phyloP scores from a whole-genome alignment of 2,797 vertebrate species.

The Okamejei kenojei region DNA sequence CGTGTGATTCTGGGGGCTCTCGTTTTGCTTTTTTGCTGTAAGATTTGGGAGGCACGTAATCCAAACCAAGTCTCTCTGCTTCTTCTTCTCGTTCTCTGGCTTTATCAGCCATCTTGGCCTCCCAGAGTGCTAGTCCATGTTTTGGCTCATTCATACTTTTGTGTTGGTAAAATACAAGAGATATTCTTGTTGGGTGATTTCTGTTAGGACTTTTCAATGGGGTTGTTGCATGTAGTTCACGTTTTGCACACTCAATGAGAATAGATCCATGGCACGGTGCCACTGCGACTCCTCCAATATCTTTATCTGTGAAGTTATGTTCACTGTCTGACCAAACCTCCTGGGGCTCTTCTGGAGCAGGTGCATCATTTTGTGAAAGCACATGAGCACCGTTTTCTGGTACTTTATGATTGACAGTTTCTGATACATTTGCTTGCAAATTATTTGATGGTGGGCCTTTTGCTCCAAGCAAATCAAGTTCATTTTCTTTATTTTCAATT shows the following conservation, averaged over 20 bases:
- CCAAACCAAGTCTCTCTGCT: constrained; percentile 76
- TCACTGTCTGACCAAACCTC: constrained; percentile 97
- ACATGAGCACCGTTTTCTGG: constrained; percentile 55
- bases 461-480: constrained; percentile 56
- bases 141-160: constrained; percentile 97
- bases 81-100: constrained; percentile 93
- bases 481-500: constrained; percentile 71
- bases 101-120: constrained; percentile 95
- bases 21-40: constrained; percentile 76
- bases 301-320: constrained; percentile 92
- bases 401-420: constrained; percentile 54
- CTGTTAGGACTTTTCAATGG: constrained; percentile 87
- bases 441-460: constrained; percentile 62
- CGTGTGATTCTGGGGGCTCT: constrained; percentile 71
- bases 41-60: constrained; percentile 78
- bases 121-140: constrained; percentile 89
- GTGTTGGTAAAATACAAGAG: constrained; percentile 98
- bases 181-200: constrained; percentile 85
- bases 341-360: constrained; percentile 62
- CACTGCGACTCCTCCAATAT: constrained; percentile 92
- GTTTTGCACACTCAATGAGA: constrained; percentile 95
- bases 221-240: constrained; percentile 93
- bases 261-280: constrained; percentile 92
- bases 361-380: constrained; percentile 39
- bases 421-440: constrained; percentile 55